These are phyloP conservation scores for Euzophera pinguis DNA, from an alignment of 2,888 invertebrate species.

Conservation along the genomic window DNA sequence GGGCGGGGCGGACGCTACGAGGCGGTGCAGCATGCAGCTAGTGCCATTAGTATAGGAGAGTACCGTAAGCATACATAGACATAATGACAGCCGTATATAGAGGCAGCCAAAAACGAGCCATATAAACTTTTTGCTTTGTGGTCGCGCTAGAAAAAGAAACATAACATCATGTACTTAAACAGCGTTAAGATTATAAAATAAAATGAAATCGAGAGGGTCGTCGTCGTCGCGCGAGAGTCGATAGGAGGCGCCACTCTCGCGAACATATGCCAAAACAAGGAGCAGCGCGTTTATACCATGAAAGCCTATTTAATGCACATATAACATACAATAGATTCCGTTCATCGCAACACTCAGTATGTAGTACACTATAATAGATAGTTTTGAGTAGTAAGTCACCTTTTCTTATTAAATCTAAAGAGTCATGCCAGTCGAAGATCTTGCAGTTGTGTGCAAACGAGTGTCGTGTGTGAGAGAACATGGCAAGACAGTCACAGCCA, in stretches of 20 bases:
- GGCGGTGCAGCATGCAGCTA: slow-evolving; percentile 63
- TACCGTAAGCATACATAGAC: slow-evolving; percentile 78
- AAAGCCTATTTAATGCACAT: slow-evolving; percentile 64
- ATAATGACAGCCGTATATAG: slow-evolving; percentile 76
- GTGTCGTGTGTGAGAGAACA: slow-evolving; percentile 45
- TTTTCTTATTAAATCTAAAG: slow-evolving; percentile 56
- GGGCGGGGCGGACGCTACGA: slow-evolving; percentile 20
- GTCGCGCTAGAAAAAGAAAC: slow-evolving; percentile 75
- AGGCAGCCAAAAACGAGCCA: slow-evolving; percentile 79
- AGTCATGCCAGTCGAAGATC: slow-evolving; percentile 57
- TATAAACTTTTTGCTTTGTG: slow-evolving; percentile 76
- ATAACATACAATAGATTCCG: slow-evolving; percentile 52
- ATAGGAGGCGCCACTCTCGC: slow-evolving; percentile 18
- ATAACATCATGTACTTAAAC: slow-evolving; percentile 60
- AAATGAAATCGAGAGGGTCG: slow-evolving; percentile 19
- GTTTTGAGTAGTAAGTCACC: slow-evolving; percentile 88
- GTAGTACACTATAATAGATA: slow-evolving; percentile 65
- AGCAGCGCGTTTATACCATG: slow-evolving; percentile 44
- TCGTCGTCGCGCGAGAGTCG: slow-evolving; percentile 13
- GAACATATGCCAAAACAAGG: slow-evolving; percentile 14
- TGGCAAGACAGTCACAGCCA: slow-evolving; percentile 72
- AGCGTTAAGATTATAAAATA: slow-evolving; percentile 36
- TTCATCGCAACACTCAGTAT: slow-evolving; percentile 45
- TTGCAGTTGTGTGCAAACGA: slow-evolving; percentile 40
- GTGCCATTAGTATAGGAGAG: slow-evolving; percentile 53